Percentiles rank a stretch among this genome's conserved stretches.
Conservation (phyloP, 2,888 invertebrate genomes). For the Drosophila recens region DNA sequence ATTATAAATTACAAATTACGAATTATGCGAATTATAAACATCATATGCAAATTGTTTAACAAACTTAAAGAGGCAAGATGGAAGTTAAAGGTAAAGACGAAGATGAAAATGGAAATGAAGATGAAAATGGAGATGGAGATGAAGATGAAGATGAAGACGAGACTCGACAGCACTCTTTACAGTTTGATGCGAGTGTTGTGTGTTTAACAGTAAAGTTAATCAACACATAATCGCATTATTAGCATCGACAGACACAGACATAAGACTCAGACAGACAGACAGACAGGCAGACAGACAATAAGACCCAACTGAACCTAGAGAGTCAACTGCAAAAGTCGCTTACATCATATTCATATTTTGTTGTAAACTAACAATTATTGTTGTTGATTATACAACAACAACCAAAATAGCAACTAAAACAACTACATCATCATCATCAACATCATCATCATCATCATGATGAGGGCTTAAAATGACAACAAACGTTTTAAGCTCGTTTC, state of each 20-base stretch:
- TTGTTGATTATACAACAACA: slow-evolving; percentile 28
- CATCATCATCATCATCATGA: slow-evolving; percentile 1
- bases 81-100: slow-evolving; percentile 3
- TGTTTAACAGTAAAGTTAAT: slow-evolving; percentile 65
- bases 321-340: slow-evolving; percentile 26
- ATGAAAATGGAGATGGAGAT: neutral
- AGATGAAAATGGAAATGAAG: neutral
- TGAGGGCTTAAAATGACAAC: slow-evolving; percentile 10
- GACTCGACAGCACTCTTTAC: slow-evolving; percentile 32
- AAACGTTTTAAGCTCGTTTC: slow-evolving; percentile 8
- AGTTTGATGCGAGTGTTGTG: slow-evolving; percentile 42
- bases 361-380: slow-evolving; percentile 15
- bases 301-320: slow-evolving; percentile 4
- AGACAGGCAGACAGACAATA: neutral
- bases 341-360: slow-evolving; percentile 30
- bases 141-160: neutral
- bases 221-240: slow-evolving; percentile 75
- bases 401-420: neutral
- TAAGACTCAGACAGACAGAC: slow-evolving; percentile 33
- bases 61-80: neutral
- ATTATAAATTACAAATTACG: slow-evolving; percentile 35
- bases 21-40: slow-evolving; percentile 23
- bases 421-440: neutral
- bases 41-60: slow-evolving; percentile 23
- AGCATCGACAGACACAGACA: slow-evolving; percentile 44